Evolutionary conservation across 2,888 invertebrate species (phyloP).

Genomic region (Steinernema carpocapsae): DNA sequence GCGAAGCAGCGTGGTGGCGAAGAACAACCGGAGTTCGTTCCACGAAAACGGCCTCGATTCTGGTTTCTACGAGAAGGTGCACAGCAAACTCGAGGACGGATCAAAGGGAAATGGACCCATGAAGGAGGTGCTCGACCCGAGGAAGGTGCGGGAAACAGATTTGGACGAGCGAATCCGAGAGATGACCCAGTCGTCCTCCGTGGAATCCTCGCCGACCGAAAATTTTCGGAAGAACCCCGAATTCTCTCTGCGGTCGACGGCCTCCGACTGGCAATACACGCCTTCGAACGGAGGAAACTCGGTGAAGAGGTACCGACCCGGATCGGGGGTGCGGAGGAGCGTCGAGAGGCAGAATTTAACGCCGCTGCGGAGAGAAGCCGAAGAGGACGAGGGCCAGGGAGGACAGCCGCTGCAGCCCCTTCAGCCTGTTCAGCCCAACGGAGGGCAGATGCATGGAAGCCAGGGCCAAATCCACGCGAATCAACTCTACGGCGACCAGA

Average conservation of each 20-base stretch:
- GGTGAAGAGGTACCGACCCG: not conserved
- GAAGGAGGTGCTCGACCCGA: not conserved
- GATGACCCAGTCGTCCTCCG: constrained; percentile 4
- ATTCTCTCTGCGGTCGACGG: constrained; percentile 24
- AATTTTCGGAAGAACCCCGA: constrained; percentile 14
- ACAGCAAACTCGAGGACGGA: not conserved
- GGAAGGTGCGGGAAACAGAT: constrained; percentile 7
- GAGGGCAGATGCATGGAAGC: not conserved
- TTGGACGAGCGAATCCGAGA: constrained; percentile 3
- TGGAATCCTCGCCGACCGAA: constrained; percentile 22
- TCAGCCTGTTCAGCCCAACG: not conserved
- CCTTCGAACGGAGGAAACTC: not conserved
- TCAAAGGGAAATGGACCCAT: not conserved
- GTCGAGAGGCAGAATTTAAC: constrained; percentile 11
- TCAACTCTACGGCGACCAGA: no score
- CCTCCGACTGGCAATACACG: constrained; percentile 29
- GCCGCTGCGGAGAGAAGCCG: constrained; percentile 13
- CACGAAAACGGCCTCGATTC: constrained; percentile 18
- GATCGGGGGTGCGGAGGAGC: constrained; percentile 14
- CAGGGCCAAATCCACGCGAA: not conserved
- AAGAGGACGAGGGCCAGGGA: not conserved
- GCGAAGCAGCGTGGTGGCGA: constrained; percentile 2
- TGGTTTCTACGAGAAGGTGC: constrained; percentile 16
- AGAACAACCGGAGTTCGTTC: constrained; percentile 15
- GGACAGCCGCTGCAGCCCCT: constrained; percentile 15